Evolutionary conservation across 2,797 vertebrate species (phyloP).

Genomic region (Eulemur albifrons): DNA sequence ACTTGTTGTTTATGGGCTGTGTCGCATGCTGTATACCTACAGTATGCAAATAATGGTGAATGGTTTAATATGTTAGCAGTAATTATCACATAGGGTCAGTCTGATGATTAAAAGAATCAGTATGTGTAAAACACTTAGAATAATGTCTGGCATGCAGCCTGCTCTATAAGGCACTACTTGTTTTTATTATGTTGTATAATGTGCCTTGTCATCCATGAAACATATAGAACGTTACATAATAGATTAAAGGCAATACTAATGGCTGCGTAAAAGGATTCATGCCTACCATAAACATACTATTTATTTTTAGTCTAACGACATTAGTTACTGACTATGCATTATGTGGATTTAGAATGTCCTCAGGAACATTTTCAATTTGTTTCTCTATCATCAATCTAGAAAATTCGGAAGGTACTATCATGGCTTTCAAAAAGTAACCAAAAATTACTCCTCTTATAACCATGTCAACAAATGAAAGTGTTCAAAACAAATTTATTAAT

Average conservation of each 20-base stretch:
- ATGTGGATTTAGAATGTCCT: background rate
- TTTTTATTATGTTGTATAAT: background rate
- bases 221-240: background rate
- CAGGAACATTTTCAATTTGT: background rate
- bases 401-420: background rate
- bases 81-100: background rate
- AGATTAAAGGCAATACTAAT: background rate
- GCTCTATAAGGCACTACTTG: background rate
- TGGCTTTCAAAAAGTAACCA: background rate
- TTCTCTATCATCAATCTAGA: background rate
- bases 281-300: background rate
- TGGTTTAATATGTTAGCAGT: background rate
- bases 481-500: slow-evolving; percentile 40
- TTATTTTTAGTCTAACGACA: background rate
- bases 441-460: background rate
- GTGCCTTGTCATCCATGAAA: background rate
- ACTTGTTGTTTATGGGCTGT: background rate
- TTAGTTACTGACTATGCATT: background rate
- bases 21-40: background rate
- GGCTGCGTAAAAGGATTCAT: background rate
- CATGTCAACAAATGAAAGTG: background rate
- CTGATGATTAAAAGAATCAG: background rate
- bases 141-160: background rate
- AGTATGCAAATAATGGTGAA: background rate
- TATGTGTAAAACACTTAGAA: background rate